These are phyloP conservation scores for Aleiodes testaceus DNA, from an alignment of 2,888 invertebrate genomes.

Conservation along the genomic window DNA sequence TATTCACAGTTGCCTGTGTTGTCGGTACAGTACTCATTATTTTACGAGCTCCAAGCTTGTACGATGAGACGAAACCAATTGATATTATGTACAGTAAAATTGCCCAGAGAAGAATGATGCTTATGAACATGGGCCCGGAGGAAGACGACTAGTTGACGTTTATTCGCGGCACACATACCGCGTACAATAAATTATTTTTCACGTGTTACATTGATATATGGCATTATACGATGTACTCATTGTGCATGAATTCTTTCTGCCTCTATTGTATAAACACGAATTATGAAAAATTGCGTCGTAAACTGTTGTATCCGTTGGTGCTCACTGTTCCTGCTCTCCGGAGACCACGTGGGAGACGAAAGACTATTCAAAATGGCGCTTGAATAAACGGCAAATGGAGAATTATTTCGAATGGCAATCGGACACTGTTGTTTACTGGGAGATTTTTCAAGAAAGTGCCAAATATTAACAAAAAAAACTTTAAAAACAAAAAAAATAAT, in stretches of 20 bases:
- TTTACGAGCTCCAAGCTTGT: slow-evolving; percentile 92
- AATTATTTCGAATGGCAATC: slow-evolving; percentile 43
- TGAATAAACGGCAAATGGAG: slow-evolving; percentile 41
- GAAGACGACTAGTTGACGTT: slow-evolving; percentile 75
- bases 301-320: slow-evolving; percentile 18
- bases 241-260: not conserved
- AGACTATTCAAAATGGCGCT: slow-evolving; percentile 32
- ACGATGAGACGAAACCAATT: slow-evolving; percentile 91
- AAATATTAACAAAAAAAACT: slow-evolving; percentile 56
- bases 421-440: slow-evolving; percentile 34
- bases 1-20: slow-evolving; percentile 94
- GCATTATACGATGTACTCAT: not conserved
- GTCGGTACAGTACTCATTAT: slow-evolving; percentile 92
- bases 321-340: slow-evolving; percentile 1
- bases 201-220: slow-evolving; percentile 29
- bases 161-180: slow-evolving; percentile 57
- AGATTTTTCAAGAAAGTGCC: slow-evolving; percentile 62
- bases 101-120: slow-evolving; percentile 90
- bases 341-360: slow-evolving; percentile 21
- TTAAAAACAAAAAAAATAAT: slow-evolving; percentile 46
- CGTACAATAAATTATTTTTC: slow-evolving; percentile 38
- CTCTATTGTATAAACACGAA: slow-evolving; percentile 4
- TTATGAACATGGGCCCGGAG: slow-evolving; percentile 89
- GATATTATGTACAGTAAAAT: slow-evolving; percentile 93
- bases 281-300: slow-evolving; percentile 3